These are phyloP conservation scores for Anguilla anguilla DNA, from an alignment of 2,797 vertebrate species.

Conservation along the genomic window DNA sequence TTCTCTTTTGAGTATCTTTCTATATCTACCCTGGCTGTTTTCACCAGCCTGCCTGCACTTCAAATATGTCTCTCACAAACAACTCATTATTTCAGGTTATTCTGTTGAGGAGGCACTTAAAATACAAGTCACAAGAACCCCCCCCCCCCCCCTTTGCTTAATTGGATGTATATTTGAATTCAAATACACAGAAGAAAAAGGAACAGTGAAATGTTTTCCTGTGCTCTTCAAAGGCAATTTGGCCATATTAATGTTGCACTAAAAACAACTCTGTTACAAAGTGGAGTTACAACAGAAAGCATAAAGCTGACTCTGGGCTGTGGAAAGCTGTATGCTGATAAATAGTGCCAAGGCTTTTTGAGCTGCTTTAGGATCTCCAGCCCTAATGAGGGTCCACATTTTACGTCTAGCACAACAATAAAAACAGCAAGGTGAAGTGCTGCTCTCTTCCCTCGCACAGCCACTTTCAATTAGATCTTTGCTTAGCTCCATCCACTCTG, in stretches of 20 bases:
- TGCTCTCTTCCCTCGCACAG: constrained; percentile 69
- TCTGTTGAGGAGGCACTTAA: constrained; percentile 60
- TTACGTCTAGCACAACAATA: constrained; percentile 73
- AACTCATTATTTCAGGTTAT: constrained; percentile 58
- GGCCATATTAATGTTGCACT: constrained; percentile 67
- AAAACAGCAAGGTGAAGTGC: constrained; percentile 76
- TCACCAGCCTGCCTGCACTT: constrained; percentile 47
- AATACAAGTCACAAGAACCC: constrained; percentile 50
- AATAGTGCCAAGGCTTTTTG: constrained; percentile 81
- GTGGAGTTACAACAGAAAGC: constrained; percentile 67
- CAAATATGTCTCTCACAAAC: constrained; percentile 37
- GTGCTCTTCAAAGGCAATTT: constrained; percentile 73
- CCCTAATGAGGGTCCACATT: constrained; percentile 79
- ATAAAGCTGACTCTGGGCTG: constrained; percentile 79
- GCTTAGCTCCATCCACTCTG: constrained; percentile 72
- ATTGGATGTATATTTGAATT: constrained; percentile 74
- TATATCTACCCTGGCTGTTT: constrained; percentile 42
- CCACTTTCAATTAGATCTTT: constrained; percentile 81
- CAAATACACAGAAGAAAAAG: constrained; percentile 78
- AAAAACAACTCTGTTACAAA: constrained; percentile 68
- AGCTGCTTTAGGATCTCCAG: constrained; percentile 74
- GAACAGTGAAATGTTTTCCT: constrained; percentile 77
- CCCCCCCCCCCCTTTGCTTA: constrained; percentile 43
- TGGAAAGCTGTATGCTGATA: constrained; percentile 77
- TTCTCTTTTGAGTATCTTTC: constrained; percentile 54